Evolutionary conservation across 2,113 vertebrate species (phyloP), one percentile per base, ranked within the genome.

Genomic region (Amblyopsis rosae): DNA sequence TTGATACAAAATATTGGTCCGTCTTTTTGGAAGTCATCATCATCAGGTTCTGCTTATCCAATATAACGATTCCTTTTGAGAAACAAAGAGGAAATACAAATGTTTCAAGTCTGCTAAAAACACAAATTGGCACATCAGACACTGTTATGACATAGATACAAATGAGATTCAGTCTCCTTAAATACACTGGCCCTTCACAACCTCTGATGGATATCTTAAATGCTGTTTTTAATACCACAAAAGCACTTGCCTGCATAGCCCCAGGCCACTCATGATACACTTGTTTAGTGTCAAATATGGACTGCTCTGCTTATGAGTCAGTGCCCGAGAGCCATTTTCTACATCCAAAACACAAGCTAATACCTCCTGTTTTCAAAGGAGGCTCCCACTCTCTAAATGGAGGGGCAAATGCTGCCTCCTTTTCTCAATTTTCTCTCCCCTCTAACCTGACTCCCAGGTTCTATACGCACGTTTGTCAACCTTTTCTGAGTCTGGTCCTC

Each of bases 261-360:
- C 59, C 61, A 48, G 77, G 79, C 68, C 69, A 63, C 77, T 63
- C 46, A 68, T 54, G 60, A 76, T 87, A 72, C 80, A 86, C 77
- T 87, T 82, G 81, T 81, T 87, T 73, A 67, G 75, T 84, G 80
- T 89, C 83, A 82, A 69, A 79, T 53, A 75, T 68, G 66, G 71
- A 80, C 77, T 12, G 6, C 46, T 62, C 62, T 84, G 62, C 59
- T 61, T 35, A 67, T 88, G 87, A 89, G 82, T 89, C 83, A 82
- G 77, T 69, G 59, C 80, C 82, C 79, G 58, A 4, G 4, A 76
- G 87, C 81, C 74, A 68, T 83, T 80, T 83, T 84, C 63, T 87
- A 77, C 35, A 86, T 89, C 82, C 75, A 70, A 13, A 6, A 67
- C 80, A 48, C 77, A 49, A 70, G 66, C 86, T 77, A 75, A 62